Evolutionary conservation across 2,888 invertebrate genomes (phyloP), one percentile per base, ranked within the genome.

Genomic region (Ommatoiulus sabulosus): DNA sequence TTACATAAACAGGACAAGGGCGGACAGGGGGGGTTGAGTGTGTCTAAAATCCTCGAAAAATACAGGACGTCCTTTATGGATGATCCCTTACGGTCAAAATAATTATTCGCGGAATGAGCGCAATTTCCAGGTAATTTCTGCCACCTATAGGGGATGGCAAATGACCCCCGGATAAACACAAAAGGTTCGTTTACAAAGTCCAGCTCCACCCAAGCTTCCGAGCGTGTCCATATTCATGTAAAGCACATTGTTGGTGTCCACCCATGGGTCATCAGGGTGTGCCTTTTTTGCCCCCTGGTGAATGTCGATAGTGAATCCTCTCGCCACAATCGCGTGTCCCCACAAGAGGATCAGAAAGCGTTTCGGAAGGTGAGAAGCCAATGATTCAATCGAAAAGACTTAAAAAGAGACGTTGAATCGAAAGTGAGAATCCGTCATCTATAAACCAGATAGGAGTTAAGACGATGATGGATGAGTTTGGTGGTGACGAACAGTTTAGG

Each of bases 211-310:
- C 63, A 63, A 63, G 63, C 63, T 63, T 63, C 63, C 63, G n/a
- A 17, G 17, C 20, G 63, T 63, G 63, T 63, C 63, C 63, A 63
- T 63, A 63, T 63, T 63, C 63, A 63, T 63, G 63, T 63, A 63
- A n/a, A 63, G 63, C 63, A 63, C 63, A 84, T 84, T 84, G 84
- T 84, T 35, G 24, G 84, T 84, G 84, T 84, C 84, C 44, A 84
- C 84, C 84, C 43, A n/a, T 84, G 84, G 84, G 84, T 84, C 44
- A 84, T 84, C 84, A 84, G 84, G 84, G 84, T 44, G 84, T 84
- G 84, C 44, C 44, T 84, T 44, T 84, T 84, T 43, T 43, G 84
- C 84, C 84, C 84, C 84, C 84, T 44, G 84, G 44, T 84, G 44
- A 43, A 84, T 84, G 84, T 84, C 84, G 35, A 84, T 84, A 84